phyloP scores from a whole-genome alignment of 2,113 vertebrate species.

The Leucosticte australis region DNA sequence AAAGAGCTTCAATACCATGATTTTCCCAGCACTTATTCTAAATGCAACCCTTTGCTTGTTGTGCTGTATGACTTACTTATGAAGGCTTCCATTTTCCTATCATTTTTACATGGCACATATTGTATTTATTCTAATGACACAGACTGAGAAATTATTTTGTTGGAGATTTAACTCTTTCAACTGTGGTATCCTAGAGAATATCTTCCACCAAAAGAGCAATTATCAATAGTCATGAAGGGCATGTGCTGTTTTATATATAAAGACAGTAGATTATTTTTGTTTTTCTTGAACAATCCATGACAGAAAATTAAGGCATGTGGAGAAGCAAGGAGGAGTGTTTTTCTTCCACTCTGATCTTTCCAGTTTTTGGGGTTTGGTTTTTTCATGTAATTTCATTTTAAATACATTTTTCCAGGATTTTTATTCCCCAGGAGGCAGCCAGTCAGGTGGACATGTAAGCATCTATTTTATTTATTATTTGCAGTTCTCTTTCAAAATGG shows the following conservation, averaged over 20 bases:
- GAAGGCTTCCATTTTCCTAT: neutral
- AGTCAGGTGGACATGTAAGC: conserved; percentile 69
- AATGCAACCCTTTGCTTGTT: neutral
- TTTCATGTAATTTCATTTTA: conserved; percentile 32
- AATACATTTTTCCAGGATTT: conserved; percentile 65
- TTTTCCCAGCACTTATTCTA: neutral
- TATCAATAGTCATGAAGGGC: neutral
- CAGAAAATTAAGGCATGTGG: neutral
- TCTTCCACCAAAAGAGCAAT: neutral
- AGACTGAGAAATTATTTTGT: neutral
- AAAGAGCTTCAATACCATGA: neutral
- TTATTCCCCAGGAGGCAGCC: conserved; percentile 65
- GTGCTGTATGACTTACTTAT: neutral
- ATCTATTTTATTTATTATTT: conserved; percentile 57
- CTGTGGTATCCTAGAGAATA: neutral
- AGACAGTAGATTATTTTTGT: neutral
- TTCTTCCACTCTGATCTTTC: neutral
- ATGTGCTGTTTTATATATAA: neutral
- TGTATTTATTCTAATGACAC: neutral
- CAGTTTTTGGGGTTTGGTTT: neutral
- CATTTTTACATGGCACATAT: neutral
- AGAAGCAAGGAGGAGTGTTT: neutral
- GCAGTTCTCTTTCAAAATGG: conserved; percentile 6
- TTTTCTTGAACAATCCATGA: neutral
- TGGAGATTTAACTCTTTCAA: neutral